Conservation (phyloP, 2,888 invertebrate species). For the Peribatodes rhomboidaria region DNA sequence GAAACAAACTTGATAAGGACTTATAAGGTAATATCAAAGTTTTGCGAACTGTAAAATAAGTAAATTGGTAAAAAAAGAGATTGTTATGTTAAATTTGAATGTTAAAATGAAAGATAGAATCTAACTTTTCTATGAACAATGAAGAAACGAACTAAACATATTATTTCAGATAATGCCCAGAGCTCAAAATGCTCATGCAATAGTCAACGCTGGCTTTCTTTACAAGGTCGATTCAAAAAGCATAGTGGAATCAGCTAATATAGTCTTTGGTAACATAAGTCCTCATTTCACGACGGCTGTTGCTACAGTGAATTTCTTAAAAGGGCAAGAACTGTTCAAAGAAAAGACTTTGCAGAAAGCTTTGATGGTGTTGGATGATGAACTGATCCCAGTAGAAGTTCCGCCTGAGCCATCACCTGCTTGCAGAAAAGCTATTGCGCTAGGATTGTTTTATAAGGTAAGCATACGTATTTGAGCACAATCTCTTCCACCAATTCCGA, state of each 20-base stretch:
- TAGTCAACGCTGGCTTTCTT: slow-evolving; percentile 91
- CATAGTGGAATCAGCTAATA: slow-evolving; percentile 77
- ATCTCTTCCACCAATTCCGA: too few relatives aligned
- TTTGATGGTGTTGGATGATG: slow-evolving; percentile 82
- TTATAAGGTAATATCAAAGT: slow-evolving; percentile 66
- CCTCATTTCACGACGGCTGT: slow-evolving; percentile 85
- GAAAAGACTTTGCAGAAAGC: slow-evolving; percentile 79
- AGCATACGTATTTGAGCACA: slow-evolving; percentile 8
- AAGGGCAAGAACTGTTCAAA: slow-evolving; percentile 76
- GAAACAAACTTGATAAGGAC: slow-evolving; percentile 68
- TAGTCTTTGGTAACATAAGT: slow-evolving; percentile 89
- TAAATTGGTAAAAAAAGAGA: too few relatives aligned
- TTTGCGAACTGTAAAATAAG: not conserved
- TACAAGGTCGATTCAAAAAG: slow-evolving; percentile 83
- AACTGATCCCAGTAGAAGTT: slow-evolving; percentile 88
- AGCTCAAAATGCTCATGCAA: slow-evolving; percentile 92
- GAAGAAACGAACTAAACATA: not conserved
- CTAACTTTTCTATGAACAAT: too few relatives aligned
- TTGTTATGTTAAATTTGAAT: too few relatives aligned
- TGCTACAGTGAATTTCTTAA: slow-evolving; percentile 81
- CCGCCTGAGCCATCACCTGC: slow-evolving; percentile 89
- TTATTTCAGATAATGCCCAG: slow-evolving; percentile 89
- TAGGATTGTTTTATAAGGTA: slow-evolving; percentile 94
- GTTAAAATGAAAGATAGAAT: too few relatives aligned
- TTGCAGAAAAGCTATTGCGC: slow-evolving; percentile 90